Conservation (phyloP, 2,888 invertebrate species). For the Brenthis daphne region DNA sequence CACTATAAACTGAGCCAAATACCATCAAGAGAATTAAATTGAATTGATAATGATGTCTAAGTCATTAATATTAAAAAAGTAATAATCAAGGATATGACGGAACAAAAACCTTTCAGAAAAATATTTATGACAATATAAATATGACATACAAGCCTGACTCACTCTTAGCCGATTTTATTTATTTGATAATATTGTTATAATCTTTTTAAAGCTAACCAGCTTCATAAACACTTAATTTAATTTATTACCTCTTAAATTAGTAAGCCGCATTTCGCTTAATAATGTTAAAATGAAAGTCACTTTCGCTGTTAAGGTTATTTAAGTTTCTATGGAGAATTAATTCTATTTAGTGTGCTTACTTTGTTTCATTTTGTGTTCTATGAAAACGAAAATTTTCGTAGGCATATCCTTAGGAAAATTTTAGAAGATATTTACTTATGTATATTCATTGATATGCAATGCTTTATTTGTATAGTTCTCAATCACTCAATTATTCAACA, state of each 20-base stretch:
- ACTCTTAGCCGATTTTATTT: too few relatives aligned
- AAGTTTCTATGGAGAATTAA: not conserved
- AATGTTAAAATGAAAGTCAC: constrained; percentile 6
- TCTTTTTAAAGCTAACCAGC: not conserved
- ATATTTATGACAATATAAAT: too few relatives aligned
- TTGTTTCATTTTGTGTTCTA: not conserved
- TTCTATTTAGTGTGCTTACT: not conserved
- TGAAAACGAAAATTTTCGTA: not conserved
- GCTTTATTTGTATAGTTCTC: not conserved
- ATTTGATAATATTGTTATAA: not conserved
- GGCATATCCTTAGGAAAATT: too few relatives aligned
- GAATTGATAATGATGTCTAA: too few relatives aligned
- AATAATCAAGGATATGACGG: too few relatives aligned
- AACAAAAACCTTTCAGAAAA: too few relatives aligned
- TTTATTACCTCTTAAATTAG: constrained; percentile 15
- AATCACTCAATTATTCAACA: constrained; percentile 9
- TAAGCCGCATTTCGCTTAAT: constrained; percentile 9
- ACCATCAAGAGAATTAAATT: too few relatives aligned
- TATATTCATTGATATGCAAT: not conserved
- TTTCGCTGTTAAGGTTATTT: not conserved
- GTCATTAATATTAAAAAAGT: too few relatives aligned
- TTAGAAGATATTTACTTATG: too few relatives aligned
- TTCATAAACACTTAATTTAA: constrained; percentile 14
- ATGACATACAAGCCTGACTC: too few relatives aligned
- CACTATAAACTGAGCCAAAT: too few relatives aligned